Evolutionary conservation across 2,113 vertebrate genomes (phyloP), one percentile per base, ranked within the genome.

Genomic region (Phyllostomus discolor): DNA sequence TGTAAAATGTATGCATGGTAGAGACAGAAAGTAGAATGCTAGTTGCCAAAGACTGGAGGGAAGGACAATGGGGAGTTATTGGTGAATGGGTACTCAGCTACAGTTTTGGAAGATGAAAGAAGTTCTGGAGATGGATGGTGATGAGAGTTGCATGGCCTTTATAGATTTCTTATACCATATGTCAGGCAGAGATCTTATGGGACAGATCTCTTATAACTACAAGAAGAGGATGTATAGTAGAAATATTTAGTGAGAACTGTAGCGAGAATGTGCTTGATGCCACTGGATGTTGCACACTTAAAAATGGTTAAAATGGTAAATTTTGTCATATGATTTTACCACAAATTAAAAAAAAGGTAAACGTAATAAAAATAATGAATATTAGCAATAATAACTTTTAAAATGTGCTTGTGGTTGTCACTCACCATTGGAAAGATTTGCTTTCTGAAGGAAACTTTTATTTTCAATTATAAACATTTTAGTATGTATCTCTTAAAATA

Each of bases 111-210:
- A 22, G 54, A 75, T 50, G 48, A 35, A 28, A 6, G 35, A 33
- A 28, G 84, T 84, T 76, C 81, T 69, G 7, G 41, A 76, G 16
- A 6, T 10, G 4, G 22, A 19, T 48, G 43, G n/a, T 14, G 14
- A 4, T 8, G 22, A 4, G 28, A 26, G 11, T 10, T 22, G 4
- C 10, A 0, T 5, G 14, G 28, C 22, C 22, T 26, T 59, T 59
- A 26, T 59, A 59, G 57, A 26, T 59, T 26, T 59, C 57, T 59
- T 59, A 59, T 26, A 59, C 24, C 57, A 4, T 59, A 59, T 59
- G 57, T 59, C 57, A 59, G 54, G 54, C 54, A 24, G 57, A 59
- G 57, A 26, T 59, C 24, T 26, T 59, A 24, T 59, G 22, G 24
- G 24, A 59, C 26, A 59, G 24, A 26, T 59, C 57, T 59, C 24